These are phyloP conservation scores for Hippopotamyrus pictus DNA, from an alignment of 2,797 vertebrate genomes.

Conservation along the genomic window DNA sequence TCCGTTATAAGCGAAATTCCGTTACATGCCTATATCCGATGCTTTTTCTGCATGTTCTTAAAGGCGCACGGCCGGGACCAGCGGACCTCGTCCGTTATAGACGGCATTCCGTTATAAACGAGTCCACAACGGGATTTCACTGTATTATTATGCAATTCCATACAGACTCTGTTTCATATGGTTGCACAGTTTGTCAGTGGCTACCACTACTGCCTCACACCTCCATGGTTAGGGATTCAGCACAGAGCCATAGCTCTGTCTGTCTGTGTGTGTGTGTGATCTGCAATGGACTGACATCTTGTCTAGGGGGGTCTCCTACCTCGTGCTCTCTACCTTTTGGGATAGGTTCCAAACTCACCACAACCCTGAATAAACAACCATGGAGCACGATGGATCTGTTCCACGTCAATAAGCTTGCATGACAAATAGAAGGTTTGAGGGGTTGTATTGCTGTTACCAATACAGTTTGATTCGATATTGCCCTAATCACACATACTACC, in stretches of 20 bases:
- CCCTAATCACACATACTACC: not conserved
- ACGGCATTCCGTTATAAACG: too few relatives aligned
- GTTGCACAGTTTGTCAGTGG: not conserved
- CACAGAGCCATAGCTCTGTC: not conserved
- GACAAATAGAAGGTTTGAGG: not conserved
- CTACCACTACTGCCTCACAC: not conserved
- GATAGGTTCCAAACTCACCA: not conserved
- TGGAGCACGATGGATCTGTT: not conserved
- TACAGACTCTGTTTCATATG: not conserved
- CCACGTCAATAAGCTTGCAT: not conserved
- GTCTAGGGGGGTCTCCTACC: not conserved
- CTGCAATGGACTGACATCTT: not conserved
- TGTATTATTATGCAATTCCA: not conserved
- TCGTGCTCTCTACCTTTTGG: not conserved
- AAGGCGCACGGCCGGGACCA: too few relatives aligned
- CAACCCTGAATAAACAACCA: not conserved
- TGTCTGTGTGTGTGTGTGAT: not conserved
- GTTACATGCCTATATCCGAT: too few relatives aligned
- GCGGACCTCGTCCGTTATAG: too few relatives aligned
- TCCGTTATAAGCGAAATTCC: too few relatives aligned
- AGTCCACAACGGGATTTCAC: not conserved
- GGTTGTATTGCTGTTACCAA: not conserved
- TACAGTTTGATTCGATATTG: not conserved
- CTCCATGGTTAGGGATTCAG: not conserved
- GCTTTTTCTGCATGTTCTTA: too few relatives aligned